Evolutionary conservation across 2,797 vertebrate genomes (phyloP).

Genomic region (Microcaecilia unicolor): DNA sequence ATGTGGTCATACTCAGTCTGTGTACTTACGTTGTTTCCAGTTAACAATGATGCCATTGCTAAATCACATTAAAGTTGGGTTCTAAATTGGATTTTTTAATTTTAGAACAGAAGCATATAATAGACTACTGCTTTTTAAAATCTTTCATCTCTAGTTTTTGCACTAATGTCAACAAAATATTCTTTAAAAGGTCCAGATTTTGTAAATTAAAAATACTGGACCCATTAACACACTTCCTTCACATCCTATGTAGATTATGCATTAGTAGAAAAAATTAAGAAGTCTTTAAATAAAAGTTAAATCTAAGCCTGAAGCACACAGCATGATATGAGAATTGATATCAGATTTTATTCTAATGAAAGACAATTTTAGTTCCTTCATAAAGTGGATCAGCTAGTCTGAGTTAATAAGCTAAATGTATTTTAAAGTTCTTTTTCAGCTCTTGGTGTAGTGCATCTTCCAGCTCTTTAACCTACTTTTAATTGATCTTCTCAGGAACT

Average conservation of each 20-base stretch:
- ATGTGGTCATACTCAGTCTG: conserved; percentile 18
- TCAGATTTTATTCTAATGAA: conserved; percentile 18
- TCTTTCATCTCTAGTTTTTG: conserved; percentile 46
- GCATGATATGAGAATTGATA: conserved; percentile 28
- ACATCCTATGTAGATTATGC: conserved; percentile 24
- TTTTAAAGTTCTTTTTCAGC: background rate
- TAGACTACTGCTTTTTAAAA: conserved; percentile 36
- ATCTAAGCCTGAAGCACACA: conserved; percentile 25
- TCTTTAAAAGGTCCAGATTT: conserved; percentile 40
- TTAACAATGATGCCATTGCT: conserved; percentile 25
- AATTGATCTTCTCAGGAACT: conserved; percentile 10
- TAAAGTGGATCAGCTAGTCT: conserved; percentile 8
- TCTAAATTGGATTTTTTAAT: conserved; percentile 40
- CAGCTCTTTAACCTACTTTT: background rate
- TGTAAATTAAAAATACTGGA: conserved; percentile 27
- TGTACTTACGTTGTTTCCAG: conserved; percentile 23
- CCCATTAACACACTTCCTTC: conserved; percentile 17
- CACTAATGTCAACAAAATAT: conserved; percentile 45
- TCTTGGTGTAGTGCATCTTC: background rate
- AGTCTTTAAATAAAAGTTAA: conserved; percentile 20
- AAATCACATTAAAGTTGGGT: conserved; percentile 31
- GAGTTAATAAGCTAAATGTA: background rate
- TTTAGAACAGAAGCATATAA: conserved; percentile 35
- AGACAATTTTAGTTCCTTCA: conserved; percentile 17
- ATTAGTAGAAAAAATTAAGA: background rate